Base-by-base conservation (phyloP, 2,797 vertebrate species). In the Ceyx erithaca region DNA sequence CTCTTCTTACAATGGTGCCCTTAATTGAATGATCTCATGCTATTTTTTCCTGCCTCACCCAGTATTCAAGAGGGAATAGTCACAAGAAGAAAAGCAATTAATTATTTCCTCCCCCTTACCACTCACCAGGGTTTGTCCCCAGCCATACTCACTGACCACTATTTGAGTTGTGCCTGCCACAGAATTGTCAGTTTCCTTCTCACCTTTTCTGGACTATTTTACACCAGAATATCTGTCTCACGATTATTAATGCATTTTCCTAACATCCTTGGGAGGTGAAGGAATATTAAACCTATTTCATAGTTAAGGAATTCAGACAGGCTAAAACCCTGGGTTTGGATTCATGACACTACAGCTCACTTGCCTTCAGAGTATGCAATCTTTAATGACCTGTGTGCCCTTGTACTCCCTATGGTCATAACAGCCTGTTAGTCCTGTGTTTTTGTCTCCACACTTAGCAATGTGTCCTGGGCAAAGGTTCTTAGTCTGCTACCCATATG, bases 331-430 rank as follows among this genome's bases (percentile, higher is more conserved):
- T 71, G 5, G 2, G 8, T 88, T 64, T 19, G 52, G 16, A 37
- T 73, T 64, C 40, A 14, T 49, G 55, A 48, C 22, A 30, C 14
- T 31, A 22, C 45, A 66, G 23, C 11, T 58, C 15, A 62, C 16
- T 33, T 1, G 0, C 14, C 11, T 26, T 25, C 7, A 37, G 10
- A 45, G 23, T n/a, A 59, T 28, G 9, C 17, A 48, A 8, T 3
- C 11, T 26, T 18, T n/a, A 58, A 7, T 18, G 23, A 33, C 21
- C 15, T 63, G 10, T 48, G 40, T 28, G 45, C 14, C 82, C 10
- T 30, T 66, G 13, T 5, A 37, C 11, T 59, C 31, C 41, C 10
- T 7, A 1, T 30, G 45, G 31, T 23, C 1, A 0, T 21, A 48
- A 48, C 2, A 31, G 46, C 3, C 54, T 28, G 7, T 2, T 2